phyloP scores from a whole-genome alignment of 2,888 invertebrate genomes.

The Cryptus viduatorius region DNA sequence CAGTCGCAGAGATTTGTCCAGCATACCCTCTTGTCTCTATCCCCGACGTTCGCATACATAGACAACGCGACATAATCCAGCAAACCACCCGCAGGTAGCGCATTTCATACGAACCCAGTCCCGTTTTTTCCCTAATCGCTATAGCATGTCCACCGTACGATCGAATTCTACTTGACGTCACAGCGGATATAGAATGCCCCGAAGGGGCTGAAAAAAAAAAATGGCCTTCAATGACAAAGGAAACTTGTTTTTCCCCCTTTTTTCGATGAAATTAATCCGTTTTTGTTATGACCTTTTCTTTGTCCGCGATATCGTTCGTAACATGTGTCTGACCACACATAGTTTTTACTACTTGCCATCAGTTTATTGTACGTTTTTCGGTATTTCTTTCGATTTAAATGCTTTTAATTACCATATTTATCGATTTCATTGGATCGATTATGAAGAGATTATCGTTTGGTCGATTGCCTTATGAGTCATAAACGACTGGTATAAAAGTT shows the following conservation, averaged over 20 bases:
- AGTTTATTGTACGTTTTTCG: not conserved
- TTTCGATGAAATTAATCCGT: slow-evolving; percentile 41
- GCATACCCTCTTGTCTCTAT: slow-evolving; percentile 30
- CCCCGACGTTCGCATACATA: not conserved
- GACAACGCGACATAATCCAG: not conserved
- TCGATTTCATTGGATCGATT: not conserved
- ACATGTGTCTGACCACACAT: not conserved
- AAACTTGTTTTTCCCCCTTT: not conserved
- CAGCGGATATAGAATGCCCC: not conserved
- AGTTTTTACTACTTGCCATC: slow-evolving; percentile 2
- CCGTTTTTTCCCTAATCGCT: not conserved
- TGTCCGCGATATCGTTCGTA: not conserved
- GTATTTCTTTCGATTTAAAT: not conserved
- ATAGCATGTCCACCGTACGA: not conserved
- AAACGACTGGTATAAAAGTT: not conserved
- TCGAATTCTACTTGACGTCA: not conserved
- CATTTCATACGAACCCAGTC: not conserved
- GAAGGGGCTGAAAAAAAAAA: not conserved
- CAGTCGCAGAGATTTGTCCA: slow-evolving; percentile 65
- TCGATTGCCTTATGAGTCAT: no score
- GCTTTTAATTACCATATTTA: not conserved
- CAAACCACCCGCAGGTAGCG: not conserved
- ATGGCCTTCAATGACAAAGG: not conserved
- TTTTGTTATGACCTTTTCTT: slow-evolving; percentile 40
- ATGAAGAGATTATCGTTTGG: not conserved